Base-by-base conservation (phyloP, 2,888 invertebrate genomes). In the Nomada fucata region DNA sequence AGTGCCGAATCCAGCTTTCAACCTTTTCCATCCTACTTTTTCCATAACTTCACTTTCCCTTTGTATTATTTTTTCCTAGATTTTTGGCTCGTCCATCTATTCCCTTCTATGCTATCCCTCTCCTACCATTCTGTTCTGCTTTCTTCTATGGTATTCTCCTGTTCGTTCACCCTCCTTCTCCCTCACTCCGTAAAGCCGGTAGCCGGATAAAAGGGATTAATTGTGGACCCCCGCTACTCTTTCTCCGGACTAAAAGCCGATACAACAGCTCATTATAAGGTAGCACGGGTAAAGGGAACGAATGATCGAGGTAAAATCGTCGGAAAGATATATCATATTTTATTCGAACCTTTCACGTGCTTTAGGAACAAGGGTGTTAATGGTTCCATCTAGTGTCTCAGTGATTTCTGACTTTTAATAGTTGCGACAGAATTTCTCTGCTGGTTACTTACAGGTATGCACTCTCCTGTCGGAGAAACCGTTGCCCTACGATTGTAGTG, bases 201-300 rank as follows among this genome's bases (percentile, higher is more conserved):
- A 64, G 55, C 63, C 67, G 83, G 74, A 83, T 88, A 86, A 86
- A 86, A 83, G 76, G 82, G 80, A 88, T 88, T 88, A 86, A 85
- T 88, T 79, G 83, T 61, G 63, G 36, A n/a, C 53, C 74, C 52
- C 36, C 59, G 68, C 50, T 69, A 60, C 61, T 70, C 65, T 55
- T 78, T 79, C 76, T 78, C 76, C 61, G 76, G 57, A 4, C 29
- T 57, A 60, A 79, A 86, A 87, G 59, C 78, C 86, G 81, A 88
- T 88, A 88, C 86, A 78, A 78, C 74, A 76, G 68, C 77, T 87
- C 86, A 84, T 88, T 88, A 87, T 78, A 69, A 71, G 60, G 20
- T 67, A 78, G 44, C 74, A 61, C 50, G 53, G 10, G 18, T 57
- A 76, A 85, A 75, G 52, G 60, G 73, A n/a, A 29, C 44, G 60